A percentile compares a stretch with the other conserved stretches of the same genome.
These are phyloP conservation scores for Chaenogobius annularis DNA, from an alignment of 2,113 vertebrate species.

Conservation along the genomic window DNA sequence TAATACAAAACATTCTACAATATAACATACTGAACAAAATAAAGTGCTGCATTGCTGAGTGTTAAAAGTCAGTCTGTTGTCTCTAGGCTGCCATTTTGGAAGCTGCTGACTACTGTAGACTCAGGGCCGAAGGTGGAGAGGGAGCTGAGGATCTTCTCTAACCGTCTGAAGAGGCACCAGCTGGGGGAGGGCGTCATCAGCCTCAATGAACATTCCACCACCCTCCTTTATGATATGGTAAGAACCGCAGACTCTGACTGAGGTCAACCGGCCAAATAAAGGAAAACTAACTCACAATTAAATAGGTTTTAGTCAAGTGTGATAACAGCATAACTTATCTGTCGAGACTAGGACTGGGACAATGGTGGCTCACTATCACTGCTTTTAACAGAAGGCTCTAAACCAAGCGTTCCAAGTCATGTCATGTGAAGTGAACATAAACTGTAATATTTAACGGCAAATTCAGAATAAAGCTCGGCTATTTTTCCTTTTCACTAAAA, in stretches of 20 bases:
- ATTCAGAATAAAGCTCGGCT: no score
- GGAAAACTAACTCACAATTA: background rate
- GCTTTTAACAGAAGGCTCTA: no score
- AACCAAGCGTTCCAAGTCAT: no score
- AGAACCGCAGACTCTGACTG: slow-evolving; percentile 10
- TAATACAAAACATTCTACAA: no score
- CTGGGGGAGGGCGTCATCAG: slow-evolving; percentile 83
- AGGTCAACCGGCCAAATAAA: slow-evolving; percentile 8
- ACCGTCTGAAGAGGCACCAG: slow-evolving; percentile 79
- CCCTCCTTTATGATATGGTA: slow-evolving; percentile 80
- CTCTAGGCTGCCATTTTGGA: slow-evolving; percentile 83
- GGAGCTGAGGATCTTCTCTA: slow-evolving; percentile 81
- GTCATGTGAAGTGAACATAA: no score
- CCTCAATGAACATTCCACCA: slow-evolving; percentile 84
- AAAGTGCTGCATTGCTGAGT: background rate
- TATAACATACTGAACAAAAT: no score
- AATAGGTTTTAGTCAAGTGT: no score
- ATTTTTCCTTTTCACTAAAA: no score
- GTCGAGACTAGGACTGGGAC: no score
- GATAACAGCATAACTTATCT: no score
- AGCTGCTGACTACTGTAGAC: slow-evolving; percentile 69
- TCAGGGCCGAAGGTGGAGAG: slow-evolving; percentile 80
- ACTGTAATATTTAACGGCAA: no score
- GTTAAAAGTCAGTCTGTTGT: background rate
- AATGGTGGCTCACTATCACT: no score